Evolutionary conservation across 2,113 vertebrate genomes (phyloP).

Genomic region (Channa maculata): DNA sequence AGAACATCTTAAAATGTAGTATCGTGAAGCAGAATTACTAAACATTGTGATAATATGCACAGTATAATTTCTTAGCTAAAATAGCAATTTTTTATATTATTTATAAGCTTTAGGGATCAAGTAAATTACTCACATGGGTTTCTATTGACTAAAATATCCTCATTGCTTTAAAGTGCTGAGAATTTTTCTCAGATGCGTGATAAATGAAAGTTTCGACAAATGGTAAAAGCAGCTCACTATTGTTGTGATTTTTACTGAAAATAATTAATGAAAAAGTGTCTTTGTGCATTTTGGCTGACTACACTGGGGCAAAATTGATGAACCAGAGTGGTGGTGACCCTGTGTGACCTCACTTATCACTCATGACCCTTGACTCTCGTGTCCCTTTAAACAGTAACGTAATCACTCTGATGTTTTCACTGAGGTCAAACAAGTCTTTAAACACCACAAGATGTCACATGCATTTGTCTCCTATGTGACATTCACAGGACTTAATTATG

Average conservation of each 20-base stretch:
- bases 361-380: slow-evolving; percentile 60
- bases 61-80: slow-evolving; percentile 11
- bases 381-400: slow-evolving; percentile 70
- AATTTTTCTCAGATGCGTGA: slow-evolving; percentile 56
- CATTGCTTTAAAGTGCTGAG: slow-evolving; percentile 32
- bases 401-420: slow-evolving; percentile 72
- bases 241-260: slow-evolving; percentile 60
- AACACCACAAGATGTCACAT: slow-evolving; percentile 63
- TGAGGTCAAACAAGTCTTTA: slow-evolving; percentile 56
- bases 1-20: slow-evolving; percentile 21
- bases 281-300: slow-evolving; percentile 53
- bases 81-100: slow-evolving; percentile 31
- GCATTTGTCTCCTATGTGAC: slow-evolving; percentile 74
- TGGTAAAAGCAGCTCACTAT: slow-evolving; percentile 39
- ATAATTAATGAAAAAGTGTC: slow-evolving; percentile 59
- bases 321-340: slow-evolving; percentile 60
- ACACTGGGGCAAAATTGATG: slow-evolving; percentile 72
- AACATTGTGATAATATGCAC: slow-evolving; percentile 1
- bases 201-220: slow-evolving; percentile 55
- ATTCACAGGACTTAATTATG: slow-evolving; percentile 62
- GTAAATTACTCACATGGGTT: slow-evolving; percentile 42
- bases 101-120: slow-evolving; percentile 44
- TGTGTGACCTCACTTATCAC: slow-evolving; percentile 76
- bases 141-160: slow-evolving; percentile 10
- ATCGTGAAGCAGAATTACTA: slow-evolving; percentile 30